Evolutionary conservation across 2,888 invertebrate species (phyloP), one percentile per base, ranked within the genome.

Genomic region (Petrolisthes manimaculis): DNA sequence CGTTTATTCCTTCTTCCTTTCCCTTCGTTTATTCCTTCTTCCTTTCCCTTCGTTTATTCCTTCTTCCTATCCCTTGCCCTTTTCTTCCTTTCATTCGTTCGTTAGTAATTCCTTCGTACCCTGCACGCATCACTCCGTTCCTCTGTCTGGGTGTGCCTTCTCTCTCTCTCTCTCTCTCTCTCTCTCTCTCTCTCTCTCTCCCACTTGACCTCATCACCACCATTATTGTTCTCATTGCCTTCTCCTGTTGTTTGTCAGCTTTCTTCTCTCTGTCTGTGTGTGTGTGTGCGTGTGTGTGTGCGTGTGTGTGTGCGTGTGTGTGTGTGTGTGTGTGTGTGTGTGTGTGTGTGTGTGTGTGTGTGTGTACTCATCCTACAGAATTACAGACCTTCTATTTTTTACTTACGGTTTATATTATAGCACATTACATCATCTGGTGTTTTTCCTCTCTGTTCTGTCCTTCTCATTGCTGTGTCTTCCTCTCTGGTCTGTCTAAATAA

Each of bases 261-360:
- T 14, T 67, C 67, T 67, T 14, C 67, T 67, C 67, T 67, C 67
- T 79, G 54, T 53, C 6, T 4, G 24, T 67, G 67, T 67, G 67
- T 67, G 67, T 67, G 67, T 8, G 14, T 12, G 67, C 9, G 14
- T 8, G 67, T 14, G 67, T 67, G 67, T 67, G 67, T 67, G 67
- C n/a, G 67, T 67, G 67, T 67, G 67, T 67, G 67, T 67, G 67
- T 67, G 67, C n/a, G 67, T 67, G 67, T 67, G 67, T 75, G 77
- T 78, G 78, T 78, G 78, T 78, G 78, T 78, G 78, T 78, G 78
- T 78, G 78, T 78, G 78, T 78, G 78, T 78, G 78, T 78, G 78
- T 78, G 78, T 78, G 78, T 81, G 56, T 81, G 81, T 81, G 80
- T 80, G 80, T 80, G 80, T 80, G 56, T 61, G 81, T 61, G 81